Conservation (phyloP, 2,888 invertebrate species). For the Tillus elongatus region DNA sequence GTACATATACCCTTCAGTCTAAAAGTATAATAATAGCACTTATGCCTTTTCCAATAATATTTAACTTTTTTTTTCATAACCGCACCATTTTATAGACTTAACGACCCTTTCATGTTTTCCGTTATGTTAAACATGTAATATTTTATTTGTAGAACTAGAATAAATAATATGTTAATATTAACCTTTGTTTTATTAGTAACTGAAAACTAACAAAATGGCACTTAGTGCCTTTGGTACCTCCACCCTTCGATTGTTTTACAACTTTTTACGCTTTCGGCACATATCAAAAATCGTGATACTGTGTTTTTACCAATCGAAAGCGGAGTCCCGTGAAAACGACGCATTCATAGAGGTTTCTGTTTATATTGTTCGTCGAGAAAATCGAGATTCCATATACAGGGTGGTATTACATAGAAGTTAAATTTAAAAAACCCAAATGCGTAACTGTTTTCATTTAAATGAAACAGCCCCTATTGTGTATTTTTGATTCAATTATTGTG, state of each 20-base stretch:
- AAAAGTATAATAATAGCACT: not conserved
- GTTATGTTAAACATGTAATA: not conserved
- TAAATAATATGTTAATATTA: not conserved
- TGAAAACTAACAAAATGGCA: not conserved
- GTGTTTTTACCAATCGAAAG: no score
- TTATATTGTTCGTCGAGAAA: no score
- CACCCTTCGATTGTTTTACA: not conserved
- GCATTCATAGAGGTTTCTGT: no score
- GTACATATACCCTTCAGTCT: not conserved
- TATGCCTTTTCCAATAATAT: slow-evolving; percentile 3
- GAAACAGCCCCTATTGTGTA: no score
- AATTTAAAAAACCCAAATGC: no score
- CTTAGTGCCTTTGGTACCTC: slow-evolving; percentile 4
- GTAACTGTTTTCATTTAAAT: no score
- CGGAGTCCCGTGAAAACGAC: no score
- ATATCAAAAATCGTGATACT: no score
- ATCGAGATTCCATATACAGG: no score
- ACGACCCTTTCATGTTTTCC: slow-evolving; percentile 1
- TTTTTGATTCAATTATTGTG: no score
- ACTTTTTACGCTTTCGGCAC: no score
- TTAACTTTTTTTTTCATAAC: not conserved
- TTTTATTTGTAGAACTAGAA: not conserved
- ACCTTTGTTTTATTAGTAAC: slow-evolving; percentile 2
- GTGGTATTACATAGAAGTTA: no score
- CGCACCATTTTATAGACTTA: not conserved